Evolutionary conservation across 2,797 vertebrate genomes (phyloP).

Genomic region (Melanotaenia nigrans): DNA sequence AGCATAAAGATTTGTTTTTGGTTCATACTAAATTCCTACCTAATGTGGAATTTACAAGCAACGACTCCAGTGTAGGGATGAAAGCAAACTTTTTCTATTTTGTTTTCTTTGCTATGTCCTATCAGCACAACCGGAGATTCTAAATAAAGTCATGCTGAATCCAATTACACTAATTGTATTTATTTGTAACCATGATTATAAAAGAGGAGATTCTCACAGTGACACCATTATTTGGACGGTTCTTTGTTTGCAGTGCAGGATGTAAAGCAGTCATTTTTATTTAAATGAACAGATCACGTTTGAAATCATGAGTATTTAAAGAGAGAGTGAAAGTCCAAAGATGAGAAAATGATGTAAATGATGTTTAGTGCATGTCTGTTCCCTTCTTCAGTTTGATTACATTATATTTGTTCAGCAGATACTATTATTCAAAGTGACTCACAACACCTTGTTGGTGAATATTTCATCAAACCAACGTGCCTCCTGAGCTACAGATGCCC

Average conservation of each 20-base stretch:
- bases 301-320: slow-evolving; percentile 18
- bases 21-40: background rate
- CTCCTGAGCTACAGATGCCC: background rate
- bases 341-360: background rate
- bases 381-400: slow-evolving; percentile 20
- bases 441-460: background rate
- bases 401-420: background rate
- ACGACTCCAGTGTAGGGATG: background rate
- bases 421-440: background rate
- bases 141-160: slow-evolving; percentile 29
- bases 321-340: slow-evolving; percentile 5
- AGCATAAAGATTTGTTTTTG: background rate
- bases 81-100: slow-evolving; percentile 4
- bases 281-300: background rate
- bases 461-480: background rate
- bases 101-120: slow-evolving; percentile 20
- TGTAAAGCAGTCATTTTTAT: too few relatives aligned
- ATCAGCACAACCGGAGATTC: background rate
- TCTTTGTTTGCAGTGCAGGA: too few relatives aligned
- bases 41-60: background rate
- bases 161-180: slow-evolving; percentile 6
- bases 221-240: too few relatives aligned
- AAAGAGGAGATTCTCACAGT: slow-evolving; percentile 7
- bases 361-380: slow-evolving; percentile 19
- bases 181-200: slow-evolving; percentile 40